Base-by-base conservation (phyloP, 2,113 vertebrate genomes). In the Pelmatolapia mariae region DNA sequence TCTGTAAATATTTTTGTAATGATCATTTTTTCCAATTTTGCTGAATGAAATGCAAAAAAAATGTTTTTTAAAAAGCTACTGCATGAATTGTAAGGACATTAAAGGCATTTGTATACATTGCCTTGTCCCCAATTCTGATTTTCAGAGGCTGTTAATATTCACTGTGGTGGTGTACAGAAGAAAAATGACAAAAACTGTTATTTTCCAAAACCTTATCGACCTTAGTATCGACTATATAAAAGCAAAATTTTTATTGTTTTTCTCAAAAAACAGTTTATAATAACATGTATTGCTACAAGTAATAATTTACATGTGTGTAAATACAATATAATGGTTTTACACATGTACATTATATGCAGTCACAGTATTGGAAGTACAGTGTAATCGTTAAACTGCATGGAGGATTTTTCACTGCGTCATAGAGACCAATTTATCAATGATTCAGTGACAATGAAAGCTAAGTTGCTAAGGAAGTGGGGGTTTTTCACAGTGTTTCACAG, bases 51-150 rank as follows among this genome's bases (percentile, higher is more conserved):
- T n/a, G 6, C 6, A n/a, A n/a, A 38, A 61, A n/a, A 22, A 0
- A 1, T 0, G 0, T 38, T 66, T 59, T 66, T 66, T 38, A 66
- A 38, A 66, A 66, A 38, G 61, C 33, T 68, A 22, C n/a, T 71
- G 8, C 36, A 43, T 4, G 36, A 45, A 73, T 43, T 50, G 10
- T 52, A 1, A 31, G 24, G 10, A 1, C 16, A 78, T n/a, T 78
- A 31, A 47, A 31, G 16, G 5, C 2, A n/a, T 78, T 50, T 50
- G 0, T 52, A 12, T 50, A 19, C 71, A 78, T 31, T 0, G 16
- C 2, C 19, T 15, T 38, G 33, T 68, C 19, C 43, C 16, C 3
- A 7, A 24, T 47, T 73, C 8, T 29, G 24, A 0, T 24, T 47
- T 76, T 47, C 9, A 76, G 24, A 50, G 24, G 19, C 9, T 53